Percentiles rank a stretch among this genome's conserved stretches.
These are phyloP conservation scores for Eubasilissa splendida DNA, from an alignment of 2,888 invertebrate species.

Conservation along the genomic window DNA sequence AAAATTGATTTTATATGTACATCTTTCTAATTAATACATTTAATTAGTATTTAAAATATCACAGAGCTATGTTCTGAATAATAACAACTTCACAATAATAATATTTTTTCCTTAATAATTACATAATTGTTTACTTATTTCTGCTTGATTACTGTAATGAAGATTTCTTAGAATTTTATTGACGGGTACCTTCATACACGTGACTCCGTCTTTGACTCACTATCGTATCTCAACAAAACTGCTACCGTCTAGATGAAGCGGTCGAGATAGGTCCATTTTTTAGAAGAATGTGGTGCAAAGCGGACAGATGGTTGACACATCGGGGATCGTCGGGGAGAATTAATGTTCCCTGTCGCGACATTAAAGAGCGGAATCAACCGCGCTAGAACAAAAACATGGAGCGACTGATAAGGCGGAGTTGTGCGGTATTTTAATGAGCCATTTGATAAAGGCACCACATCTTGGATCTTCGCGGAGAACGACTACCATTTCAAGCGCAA, in stretches of 20 bases:
- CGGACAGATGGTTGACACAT: conserved; percentile 47
- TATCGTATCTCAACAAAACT: conserved; percentile 9
- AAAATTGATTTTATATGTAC: too few relatives aligned
- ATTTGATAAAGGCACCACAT: conserved; percentile 30
- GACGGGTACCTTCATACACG: too few relatives aligned
- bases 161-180: too few relatives aligned
- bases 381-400: conserved; percentile 51
- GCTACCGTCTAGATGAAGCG: conserved; percentile 56
- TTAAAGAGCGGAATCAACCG: conserved; percentile 56
- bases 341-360: conserved; percentile 54
- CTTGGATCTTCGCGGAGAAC: too few relatives aligned
- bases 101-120: too few relatives aligned
- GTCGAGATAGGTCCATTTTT: conserved; percentile 48
- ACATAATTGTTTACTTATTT: too few relatives aligned
- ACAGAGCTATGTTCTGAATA: too few relatives aligned
- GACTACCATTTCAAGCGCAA: neutral
- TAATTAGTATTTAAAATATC: too few relatives aligned
- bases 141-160: too few relatives aligned
- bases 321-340: conserved; percentile 41
- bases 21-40: too few relatives aligned
- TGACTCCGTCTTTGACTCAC: neutral
- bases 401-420: conserved; percentile 11
- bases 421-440: conserved; percentile 52
- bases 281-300: conserved; percentile 51
- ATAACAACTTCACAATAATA: too few relatives aligned